Evolutionary conservation across 1,140 invertebrate genomes (phyloP), one percentile per base, ranked within the genome.

Genomic region (Drosophila dunni): DNA sequence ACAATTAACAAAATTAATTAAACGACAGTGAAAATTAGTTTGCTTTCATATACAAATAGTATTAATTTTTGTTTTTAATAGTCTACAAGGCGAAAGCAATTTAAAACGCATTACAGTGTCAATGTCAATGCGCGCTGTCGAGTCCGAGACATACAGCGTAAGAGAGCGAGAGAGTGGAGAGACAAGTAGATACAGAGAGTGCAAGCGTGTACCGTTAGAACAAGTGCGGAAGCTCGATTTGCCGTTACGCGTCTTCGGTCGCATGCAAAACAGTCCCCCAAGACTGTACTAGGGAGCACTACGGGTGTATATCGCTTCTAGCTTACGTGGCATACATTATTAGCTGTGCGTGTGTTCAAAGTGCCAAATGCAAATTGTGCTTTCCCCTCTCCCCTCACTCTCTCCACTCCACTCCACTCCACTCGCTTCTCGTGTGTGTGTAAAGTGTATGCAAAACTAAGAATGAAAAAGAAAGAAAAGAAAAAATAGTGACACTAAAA

Each of bases 271-370:
- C 48, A 74, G 65, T 38, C 42, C 34, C 65, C 45, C 53, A 20
- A 69, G 65, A 73, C 58, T 69, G 58, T 70, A 57, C 58, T 63
- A 57, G 51, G 53, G 44, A 51, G 50, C 17, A 29, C 24, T 57
- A 20, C 2, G 17, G 17, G 17, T 70, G 66, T 63, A 63, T 57
- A 44, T 44, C n/a, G 4, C 40, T 46, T 20, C 40, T 44, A 46
- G 82, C 73, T 69, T 88, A 88, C 83, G 83, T 88, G 83, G 83
- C 78, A 88, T 88, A 88, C 60, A 88, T 88, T 88, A 88, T 29
- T 29, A 29, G 24, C 24, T 78, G 69, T 83, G 84, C 61, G 69
- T 64, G 77, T 88, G 77, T 68, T 81, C 83, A 88, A 88, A 88
- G 84, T 88, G 69, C 79, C 34, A 24, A 79, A 88, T 88, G 79